Evolutionary conservation across 2,797 vertebrate genomes (phyloP), one percentile per base, ranked within the genome.

Genomic region (Sandelia bainsii): DNA sequence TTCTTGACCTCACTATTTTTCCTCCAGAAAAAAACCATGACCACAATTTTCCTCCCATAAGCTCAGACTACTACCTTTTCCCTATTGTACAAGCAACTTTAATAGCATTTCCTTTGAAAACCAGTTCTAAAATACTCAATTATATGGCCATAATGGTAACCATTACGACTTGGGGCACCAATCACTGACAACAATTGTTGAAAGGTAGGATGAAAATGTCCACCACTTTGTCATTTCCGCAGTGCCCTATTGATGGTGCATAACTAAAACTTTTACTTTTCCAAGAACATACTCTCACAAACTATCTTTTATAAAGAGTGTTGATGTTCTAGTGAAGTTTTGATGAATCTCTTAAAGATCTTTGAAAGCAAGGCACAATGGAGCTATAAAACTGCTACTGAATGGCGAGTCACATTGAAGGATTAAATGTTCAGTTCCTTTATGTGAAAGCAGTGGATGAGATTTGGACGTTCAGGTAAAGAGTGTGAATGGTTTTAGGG

Each of bases 301-400:
- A 29, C 27, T 29, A 29, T 29, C 27, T 48, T 58, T 57, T 63
- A 52, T 58, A 11, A 65, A 50, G 25, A 34, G 32, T 67, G 12
- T 3, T 54, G 16, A 4, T 37, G 46, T 69, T 57, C 8, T 12
- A 19, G 2, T 29, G 60, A 62, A 46, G 34, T 44, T 12, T 67
- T 48, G 58, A 76, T 57, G 32, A 56, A 56, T 76, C 69, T 64
- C 44, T 66, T 53, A 13, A 69, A 9, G 42, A 54, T 29, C 34
- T 56, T 17, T 79, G 22, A 65, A 62, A 69, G 34, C 11, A 8
- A 50, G 42, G 22, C 50, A 83, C 74, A 85, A 79, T 57, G 40
- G 62, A 25, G 39, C 73, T 78, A 76, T 60, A 16, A 75, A 87
- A 83, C 48, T 9, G 39, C 17, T 7, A 0, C 27, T 81, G 72